Base-by-base conservation (phyloP, 2,113 vertebrate genomes). In the Saguinus imperator region DNA sequence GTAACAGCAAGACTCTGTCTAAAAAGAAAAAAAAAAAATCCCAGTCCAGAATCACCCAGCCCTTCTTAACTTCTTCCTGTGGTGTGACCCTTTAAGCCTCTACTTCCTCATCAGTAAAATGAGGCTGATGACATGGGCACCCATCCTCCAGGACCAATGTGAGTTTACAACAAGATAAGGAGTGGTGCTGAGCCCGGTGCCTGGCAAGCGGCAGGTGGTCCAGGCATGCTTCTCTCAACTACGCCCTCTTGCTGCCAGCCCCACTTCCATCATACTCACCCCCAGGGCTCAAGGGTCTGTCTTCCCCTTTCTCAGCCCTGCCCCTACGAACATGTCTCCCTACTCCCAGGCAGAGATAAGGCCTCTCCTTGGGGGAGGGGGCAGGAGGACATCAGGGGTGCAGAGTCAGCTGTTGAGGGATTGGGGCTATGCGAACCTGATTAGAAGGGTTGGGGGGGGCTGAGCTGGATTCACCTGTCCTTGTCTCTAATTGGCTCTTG, bases 401-500 rank as follows among this genome's bases (percentile, higher is more conserved):
- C 96, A 89, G 68, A 88, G 96, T 98, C 98, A 98, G 98, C 97
- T n/a, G 55, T 9, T 70, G 72, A 94, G 73, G 96, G 97, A 98
- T 97, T 98, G 97, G 97, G 97, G 95, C 98, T 98, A 73, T 97
- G 99, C 98, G 98, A 98, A 98, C 98, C 96, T 73, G 90, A 95
- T 96, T 93, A 97, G 85, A 87, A 84, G n/a, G 83, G 61, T 66
- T 80, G 88, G 92, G 92, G 88, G 84, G 93, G 70, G 73, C 98
- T 97, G 98, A 97, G 98, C 98, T 98, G 97, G 97, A 94, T 96
- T 96, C 94, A 97, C 97, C 98, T 97, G 99, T 99, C 99, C 99
- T 99, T 99, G 99, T 81, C 90, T 96, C 96, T 98, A 97, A 99
- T 99, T 99, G 99, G 88, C 92, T 75, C 55, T 48, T 0, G 1